These are phyloP conservation scores for Lithophane semibrunnea DNA, from an alignment of 2,888 invertebrate species.

Conservation along the genomic window DNA sequence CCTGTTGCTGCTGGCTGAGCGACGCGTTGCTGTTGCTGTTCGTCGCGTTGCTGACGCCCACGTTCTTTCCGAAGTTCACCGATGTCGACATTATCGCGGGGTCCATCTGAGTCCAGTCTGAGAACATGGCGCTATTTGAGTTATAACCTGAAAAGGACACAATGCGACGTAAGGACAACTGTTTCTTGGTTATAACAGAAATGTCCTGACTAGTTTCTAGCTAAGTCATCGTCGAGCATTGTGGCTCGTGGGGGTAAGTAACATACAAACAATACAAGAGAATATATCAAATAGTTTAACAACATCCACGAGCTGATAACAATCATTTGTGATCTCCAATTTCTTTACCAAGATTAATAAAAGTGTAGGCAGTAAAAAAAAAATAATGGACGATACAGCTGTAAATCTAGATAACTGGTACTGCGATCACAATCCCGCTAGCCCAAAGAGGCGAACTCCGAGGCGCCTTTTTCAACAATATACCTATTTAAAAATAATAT, in stretches of 20 bases:
- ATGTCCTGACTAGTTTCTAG: constrained; percentile 51
- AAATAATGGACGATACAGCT: background rate
- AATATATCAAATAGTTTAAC: background rate
- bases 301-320: background rate
- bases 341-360: background rate
- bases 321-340: background rate
- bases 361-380: background rate
- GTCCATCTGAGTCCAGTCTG: constrained; percentile 98
- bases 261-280: background rate
- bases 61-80: constrained; percentile 87
- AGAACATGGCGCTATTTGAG: constrained; percentile 87
- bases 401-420: background rate
- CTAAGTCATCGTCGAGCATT: constrained; percentile 50
- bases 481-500: no score
- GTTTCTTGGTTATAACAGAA: constrained; percentile 49
- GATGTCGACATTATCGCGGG: constrained; percentile 96
- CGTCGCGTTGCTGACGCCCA: constrained; percentile 57
- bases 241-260: constrained; percentile 21
- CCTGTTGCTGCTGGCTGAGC: constrained; percentile 77
- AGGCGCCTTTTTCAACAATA: background rate
- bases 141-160: constrained; percentile 77
- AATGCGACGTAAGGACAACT: constrained; percentile 54
- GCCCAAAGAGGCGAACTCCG: background rate
- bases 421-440: background rate
- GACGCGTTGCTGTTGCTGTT: constrained; percentile 45